These are phyloP conservation scores for Apogon talboti DNA, from an alignment of 2,797 vertebrate genomes.

Conservation along the genomic window DNA sequence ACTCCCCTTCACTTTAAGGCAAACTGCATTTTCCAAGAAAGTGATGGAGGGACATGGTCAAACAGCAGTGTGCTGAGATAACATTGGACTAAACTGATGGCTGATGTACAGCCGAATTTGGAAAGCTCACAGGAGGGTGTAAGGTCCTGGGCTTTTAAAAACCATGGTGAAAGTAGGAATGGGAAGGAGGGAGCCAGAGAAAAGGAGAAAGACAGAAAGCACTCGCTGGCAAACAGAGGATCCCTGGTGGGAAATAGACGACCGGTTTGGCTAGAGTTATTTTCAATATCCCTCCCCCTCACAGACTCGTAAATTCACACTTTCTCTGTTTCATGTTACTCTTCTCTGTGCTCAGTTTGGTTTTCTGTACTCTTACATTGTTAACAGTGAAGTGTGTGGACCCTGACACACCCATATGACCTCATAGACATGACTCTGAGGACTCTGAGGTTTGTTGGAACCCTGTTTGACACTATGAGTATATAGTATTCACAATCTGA, in stretches of 20 bases:
- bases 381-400: no score
- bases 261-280: slow-evolving; percentile 13
- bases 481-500: not conserved
- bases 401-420: not conserved
- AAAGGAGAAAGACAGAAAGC: not conserved
- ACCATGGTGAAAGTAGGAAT: not conserved
- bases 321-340: slow-evolving; percentile 10
- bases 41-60: slow-evolving; percentile 19
- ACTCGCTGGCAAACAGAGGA: not conserved
- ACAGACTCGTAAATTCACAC: slow-evolving; percentile 1
- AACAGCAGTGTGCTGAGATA: slow-evolving; percentile 15
- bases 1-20: not conserved
- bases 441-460: not conserved
- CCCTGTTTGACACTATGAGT: not conserved
- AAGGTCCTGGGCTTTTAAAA: not conserved
- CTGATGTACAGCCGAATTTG: slow-evolving; percentile 5
- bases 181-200: not conserved
- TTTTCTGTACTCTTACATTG: no score
- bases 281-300: slow-evolving; percentile 1
- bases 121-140: not conserved
- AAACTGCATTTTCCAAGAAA: slow-evolving; percentile 2
- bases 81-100: slow-evolving; percentile 3
- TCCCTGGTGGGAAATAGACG: slow-evolving; percentile 24
- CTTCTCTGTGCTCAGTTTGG: not conserved
- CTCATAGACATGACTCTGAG: not conserved